Evolutionary conservation across 2,797 vertebrate species (phyloP).

Genomic region (Pantherophis vulpinus): DNA sequence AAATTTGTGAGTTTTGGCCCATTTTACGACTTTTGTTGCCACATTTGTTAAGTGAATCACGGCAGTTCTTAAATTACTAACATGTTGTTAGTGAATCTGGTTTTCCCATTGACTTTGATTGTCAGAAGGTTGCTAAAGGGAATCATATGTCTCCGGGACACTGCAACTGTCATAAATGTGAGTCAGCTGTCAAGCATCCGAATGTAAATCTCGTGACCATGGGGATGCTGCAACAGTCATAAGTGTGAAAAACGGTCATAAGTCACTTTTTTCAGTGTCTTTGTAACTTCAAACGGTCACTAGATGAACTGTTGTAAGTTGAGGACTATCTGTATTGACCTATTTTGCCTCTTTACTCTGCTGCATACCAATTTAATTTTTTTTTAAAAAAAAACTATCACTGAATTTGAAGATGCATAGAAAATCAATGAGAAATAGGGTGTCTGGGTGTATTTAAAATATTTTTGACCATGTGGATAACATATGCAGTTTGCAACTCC

Average conservation of each 20-base stretch:
- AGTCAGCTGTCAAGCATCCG: neutral
- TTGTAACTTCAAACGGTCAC: neutral
- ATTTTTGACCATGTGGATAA: neutral
- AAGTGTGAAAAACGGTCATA: neutral
- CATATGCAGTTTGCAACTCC: neutral
- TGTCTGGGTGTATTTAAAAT: neutral
- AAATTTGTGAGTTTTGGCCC: neutral
- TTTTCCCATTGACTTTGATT: neutral
- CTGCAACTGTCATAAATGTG: neutral
- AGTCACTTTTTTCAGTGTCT: neutral
- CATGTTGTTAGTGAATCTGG: neutral
- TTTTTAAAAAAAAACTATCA: neutral
- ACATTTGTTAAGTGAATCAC: neutral
- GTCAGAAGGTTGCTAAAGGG: neutral
- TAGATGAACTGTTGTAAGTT: neutral
- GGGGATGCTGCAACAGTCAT: neutral
- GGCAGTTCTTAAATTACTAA: neutral
- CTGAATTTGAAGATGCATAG: neutral
- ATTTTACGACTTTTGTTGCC: neutral
- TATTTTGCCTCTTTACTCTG: neutral
- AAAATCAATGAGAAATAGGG: neutral
- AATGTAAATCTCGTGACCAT: neutral
- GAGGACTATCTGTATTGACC: neutral
- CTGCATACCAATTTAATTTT: neutral
- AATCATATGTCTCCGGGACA: neutral